phyloP scores from a whole-genome alignment of 2,113 vertebrate genomes.

The Arvicanthis niloticus region DNA sequence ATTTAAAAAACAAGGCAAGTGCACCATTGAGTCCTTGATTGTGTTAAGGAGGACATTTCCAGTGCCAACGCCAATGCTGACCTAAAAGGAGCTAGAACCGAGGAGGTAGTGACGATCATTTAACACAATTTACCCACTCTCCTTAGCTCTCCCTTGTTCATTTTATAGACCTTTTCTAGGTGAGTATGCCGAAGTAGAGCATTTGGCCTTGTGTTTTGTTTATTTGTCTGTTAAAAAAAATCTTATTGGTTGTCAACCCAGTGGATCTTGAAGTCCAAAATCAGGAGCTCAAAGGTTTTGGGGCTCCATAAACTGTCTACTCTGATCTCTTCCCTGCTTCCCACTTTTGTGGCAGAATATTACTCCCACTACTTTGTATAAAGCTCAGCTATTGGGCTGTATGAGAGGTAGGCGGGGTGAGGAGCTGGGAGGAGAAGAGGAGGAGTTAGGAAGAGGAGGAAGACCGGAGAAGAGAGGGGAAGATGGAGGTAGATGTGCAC shows the following conservation, averaged over 20 bases:
- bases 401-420: no score
- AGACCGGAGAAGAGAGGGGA: no score
- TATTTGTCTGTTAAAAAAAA: not conserved
- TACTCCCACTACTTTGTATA: no score
- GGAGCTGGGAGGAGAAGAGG: no score
- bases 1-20: conserved; percentile 62
- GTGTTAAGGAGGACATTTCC: conserved; percentile 8
- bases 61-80: conserved; percentile 15
- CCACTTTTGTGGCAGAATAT: not conserved
- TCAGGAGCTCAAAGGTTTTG: not conserved
- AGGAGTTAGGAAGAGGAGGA: no score
- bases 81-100: conserved; percentile 40
- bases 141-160: not conserved
- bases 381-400: no score
- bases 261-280: not conserved
- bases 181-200: not conserved
- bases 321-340: not conserved
- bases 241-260: not conserved
- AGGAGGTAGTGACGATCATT: not conserved
- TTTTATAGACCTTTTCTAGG: not conserved
- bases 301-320: not conserved
- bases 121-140: not conserved
- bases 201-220: not conserved
- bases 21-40: conserved; percentile 27
- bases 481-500: no score